phyloP scores from a whole-genome alignment of 2,113 vertebrate species.

The Ardeotis arabs region DNA sequence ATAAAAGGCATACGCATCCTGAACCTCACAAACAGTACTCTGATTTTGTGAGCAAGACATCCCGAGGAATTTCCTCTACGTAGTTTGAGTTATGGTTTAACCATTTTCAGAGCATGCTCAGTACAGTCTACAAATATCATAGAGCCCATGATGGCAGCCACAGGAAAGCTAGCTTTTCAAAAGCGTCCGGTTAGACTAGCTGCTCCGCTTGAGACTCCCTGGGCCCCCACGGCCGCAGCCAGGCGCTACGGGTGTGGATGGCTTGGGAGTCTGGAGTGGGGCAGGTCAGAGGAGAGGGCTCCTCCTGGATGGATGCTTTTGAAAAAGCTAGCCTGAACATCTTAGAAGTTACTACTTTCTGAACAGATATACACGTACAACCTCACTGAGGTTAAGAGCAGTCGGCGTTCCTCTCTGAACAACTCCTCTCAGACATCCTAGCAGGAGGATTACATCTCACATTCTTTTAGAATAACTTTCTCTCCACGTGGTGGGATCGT shows the following conservation, averaged over 20 bases:
- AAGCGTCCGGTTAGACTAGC: rapidly evolving
- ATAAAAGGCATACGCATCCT: constrained; percentile 65
- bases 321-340: not conserved
- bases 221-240: not conserved
- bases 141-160: not conserved
- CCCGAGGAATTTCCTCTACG: constrained; percentile 65
- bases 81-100: not conserved
- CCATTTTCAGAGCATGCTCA: not conserved
- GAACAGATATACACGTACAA: not conserved
- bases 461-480: constrained; percentile 56
- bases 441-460: not conserved
- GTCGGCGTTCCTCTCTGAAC: not conserved
- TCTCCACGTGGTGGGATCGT: not conserved
- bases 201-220: not conserved
- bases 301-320: not conserved
- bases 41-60: constrained; percentile 45
- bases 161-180: not conserved
- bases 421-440: constrained; percentile 8
- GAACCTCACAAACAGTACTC: constrained; percentile 33
- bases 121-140: constrained; percentile 43
- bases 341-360: constrained; percentile 49
- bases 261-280: not conserved
- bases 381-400: constrained; percentile 63
- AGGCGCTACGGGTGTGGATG: not conserved
- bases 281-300: not conserved